phyloP scores from a whole-genome alignment of 2,113 vertebrate genomes.

The Crotophaga sulcirostris region DNA sequence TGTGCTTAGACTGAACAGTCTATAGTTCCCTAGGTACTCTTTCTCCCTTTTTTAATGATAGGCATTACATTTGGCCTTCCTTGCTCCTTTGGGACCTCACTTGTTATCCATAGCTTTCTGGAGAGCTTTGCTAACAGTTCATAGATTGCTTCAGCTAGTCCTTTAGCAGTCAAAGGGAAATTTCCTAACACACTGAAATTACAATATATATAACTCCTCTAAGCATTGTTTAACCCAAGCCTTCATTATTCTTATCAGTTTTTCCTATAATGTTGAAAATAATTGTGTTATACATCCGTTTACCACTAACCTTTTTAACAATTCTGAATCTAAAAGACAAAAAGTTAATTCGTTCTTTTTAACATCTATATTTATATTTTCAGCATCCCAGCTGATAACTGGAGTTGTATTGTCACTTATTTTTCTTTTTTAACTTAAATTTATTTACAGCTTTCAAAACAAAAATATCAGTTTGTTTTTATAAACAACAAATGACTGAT shows the following conservation, averaged over 20 bases:
- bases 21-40: background rate
- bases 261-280: background rate
- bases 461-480: background rate
- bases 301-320: background rate
- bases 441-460: background rate
- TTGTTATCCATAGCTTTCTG: background rate
- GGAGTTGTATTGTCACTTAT: background rate
- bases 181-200: background rate
- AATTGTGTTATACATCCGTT: background rate
- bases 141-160: background rate
- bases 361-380: background rate
- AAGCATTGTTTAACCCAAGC: background rate
- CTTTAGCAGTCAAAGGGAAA: background rate
- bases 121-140: background rate
- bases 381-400: background rate
- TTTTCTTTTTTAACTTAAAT: background rate
- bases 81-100: background rate
- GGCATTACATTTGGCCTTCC: background rate
- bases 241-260: background rate
- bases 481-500: background rate
- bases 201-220: background rate
- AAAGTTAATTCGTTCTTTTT: background rate
- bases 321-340: background rate
- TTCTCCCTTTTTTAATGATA: background rate
- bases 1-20: background rate